Evolutionary conservation across 2,888 invertebrate species (phyloP), one percentile per base, ranked within the genome.

Genomic region (Drosophila prostipennis): DNA sequence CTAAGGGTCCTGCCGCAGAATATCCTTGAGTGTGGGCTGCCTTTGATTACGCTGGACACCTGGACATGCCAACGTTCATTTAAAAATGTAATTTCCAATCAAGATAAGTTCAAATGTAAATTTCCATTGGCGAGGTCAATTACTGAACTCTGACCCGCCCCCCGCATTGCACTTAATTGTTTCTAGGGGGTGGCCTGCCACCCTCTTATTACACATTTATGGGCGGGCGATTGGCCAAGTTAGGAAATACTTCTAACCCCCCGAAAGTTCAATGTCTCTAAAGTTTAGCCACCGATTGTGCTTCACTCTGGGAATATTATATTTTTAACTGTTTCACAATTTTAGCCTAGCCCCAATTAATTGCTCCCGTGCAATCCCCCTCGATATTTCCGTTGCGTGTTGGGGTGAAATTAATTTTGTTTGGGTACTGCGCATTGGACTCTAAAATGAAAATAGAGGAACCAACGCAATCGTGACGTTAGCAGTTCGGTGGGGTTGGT

Each of bases 31-130:
- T 29, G 65, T n/a, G 63, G 61, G 52, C 49, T 59, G 68, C 49
- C 73, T 76, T 73, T 78, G 78, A 80, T 80, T 80, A 71, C 65
- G 40, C 49, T 49, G 71, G 51, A 53, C 68, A 58, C 56, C 60
- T 69, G 68, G 46, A 74, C 83, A 76, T 65, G 74, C 73, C 73
- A 67, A 54, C 74, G 65, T 64, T 61, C 75, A 69, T 71, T 61
- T 70, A 63, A 73, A 71, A 79, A 77, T 74, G 67, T 72, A 76
- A 70, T 74, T 76, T 76, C 72, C 74, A 77, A 80, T 81, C 74
- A 75, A 77, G 83, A 81, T 83, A 75, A 79, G 78, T 78, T 80
- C 72, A 71, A 83, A 78, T 78, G 74, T 73, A 80, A 74, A 73
- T 69, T 74, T 58, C 46, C 63, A 29, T 56, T 3, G 49, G 54